Evolutionary conservation across 2,113 vertebrate species (phyloP), one percentile per base, ranked within the genome.

Genomic region (Camelus bactrianus): DNA sequence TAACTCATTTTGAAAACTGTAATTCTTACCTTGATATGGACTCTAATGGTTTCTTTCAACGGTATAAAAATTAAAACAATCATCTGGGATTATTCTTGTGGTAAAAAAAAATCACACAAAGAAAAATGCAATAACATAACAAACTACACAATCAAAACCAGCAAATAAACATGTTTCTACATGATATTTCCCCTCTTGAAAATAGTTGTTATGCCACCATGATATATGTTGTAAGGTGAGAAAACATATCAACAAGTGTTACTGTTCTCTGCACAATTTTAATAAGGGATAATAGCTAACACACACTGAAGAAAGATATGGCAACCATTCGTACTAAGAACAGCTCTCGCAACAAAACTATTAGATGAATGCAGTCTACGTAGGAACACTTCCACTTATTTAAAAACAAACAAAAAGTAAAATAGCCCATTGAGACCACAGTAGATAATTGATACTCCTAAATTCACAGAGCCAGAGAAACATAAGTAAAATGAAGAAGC

Each of bases 11-110:
- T 79, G 56, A 67, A 81, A 88, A 87, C 35, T 81, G 30, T 48
- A 67, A 91, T 93, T 85, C 64, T 88, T 52, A 96, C 80, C 24
- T 90, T 93, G 32, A 73, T 88, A 73, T 69, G 89, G 28, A 58
- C n/a, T 13, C 64, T 83, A 77, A 82, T 50, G 24, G 19, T 73
- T 93, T 95, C 20, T 58, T 67, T 79, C 75, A 87, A 85, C 75
- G 65, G 24, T 77, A 58, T 87, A 73, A 92, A 88, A 81, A 77
- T 87, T 69, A 76, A 96, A 84, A 32, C 20, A 48, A 50, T 14
- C 12, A 76, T 3, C n/a, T 54, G 10, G 13, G 32, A 19, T 93
- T 89, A 84, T 58, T 94, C 56, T 67, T 89, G 6, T 60, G 50
- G 48, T 73, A 54, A 19, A 93, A 94, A 82, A 88, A 58, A 26